Evolutionary conservation across 2,113 vertebrate species (phyloP).

Genomic region (Hemibagrus wyckioides): DNA sequence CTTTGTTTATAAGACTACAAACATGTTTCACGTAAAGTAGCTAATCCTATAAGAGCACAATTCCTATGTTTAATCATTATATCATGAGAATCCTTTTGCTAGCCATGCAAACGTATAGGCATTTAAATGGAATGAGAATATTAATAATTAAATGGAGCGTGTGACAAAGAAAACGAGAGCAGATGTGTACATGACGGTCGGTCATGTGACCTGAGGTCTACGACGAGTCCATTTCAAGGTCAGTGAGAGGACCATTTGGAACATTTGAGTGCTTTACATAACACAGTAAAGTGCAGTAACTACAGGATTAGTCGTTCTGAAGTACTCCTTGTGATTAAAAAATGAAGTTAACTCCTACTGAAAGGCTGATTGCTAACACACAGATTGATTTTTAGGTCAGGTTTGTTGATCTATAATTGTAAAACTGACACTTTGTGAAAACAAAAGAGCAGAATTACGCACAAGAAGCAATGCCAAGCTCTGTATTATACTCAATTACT

Average conservation of each 20-base stretch:
- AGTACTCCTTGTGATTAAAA: neutral
- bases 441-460: neutral
- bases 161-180: slow-evolving; percentile 25
- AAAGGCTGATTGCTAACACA: neutral
- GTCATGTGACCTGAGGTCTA: slow-evolving; percentile 40
- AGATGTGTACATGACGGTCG: slow-evolving; percentile 33
- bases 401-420: neutral
- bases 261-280: neutral
- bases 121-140: slow-evolving; percentile 19
- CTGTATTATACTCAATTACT: neutral
- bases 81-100: neutral
- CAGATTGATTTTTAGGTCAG: neutral
- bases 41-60: neutral
- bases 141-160: slow-evolving; percentile 40
- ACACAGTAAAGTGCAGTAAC: neutral
- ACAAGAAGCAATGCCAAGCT: neutral
- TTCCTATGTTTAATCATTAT: neutral
- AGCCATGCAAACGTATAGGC: neutral
- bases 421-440: neutral
- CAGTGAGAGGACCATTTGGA: slow-evolving; percentile 13
- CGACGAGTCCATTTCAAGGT: slow-evolving; percentile 31
- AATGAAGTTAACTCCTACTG: neutral
- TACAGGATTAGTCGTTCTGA: neutral
- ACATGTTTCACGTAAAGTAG: neutral
- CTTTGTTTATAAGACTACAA: neutral